Base-by-base conservation (phyloP, 1,140 invertebrate species). In the Choristoneura fumiferana region DNA sequence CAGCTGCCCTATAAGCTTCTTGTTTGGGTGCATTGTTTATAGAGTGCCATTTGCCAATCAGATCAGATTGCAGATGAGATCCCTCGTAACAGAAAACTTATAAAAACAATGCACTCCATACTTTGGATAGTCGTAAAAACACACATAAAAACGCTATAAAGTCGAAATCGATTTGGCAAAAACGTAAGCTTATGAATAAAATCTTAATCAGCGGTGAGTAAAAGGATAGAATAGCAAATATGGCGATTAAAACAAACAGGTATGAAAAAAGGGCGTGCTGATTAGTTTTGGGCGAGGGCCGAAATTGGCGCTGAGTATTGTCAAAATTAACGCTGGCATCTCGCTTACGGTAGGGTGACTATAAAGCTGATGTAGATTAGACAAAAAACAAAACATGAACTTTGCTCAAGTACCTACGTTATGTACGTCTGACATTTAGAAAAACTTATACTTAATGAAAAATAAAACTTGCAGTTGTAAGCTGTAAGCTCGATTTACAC, bases 101-200 rank as follows among this genome's bases (percentile, higher is more conserved):
- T 29, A 29, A 29, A 29, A 29, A 29, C 22, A 29, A 29, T 29
- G 22, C 22, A 29, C 2, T 29, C 22, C n/a, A n/a, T n/a, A 6
- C 6, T 2, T 29, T 29, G 22, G 6, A 29, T 29, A 6, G 6
- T 29, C 22, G 22, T 29, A 29, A 29, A 29, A 29, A 29, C 2
- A 29, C 2, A 29, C 6, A 29, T 12, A 49, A 49, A 49, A 49
- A 49, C n/a, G n/a, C n/a, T 53, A 34, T 53, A 12, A 35, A 33
- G 14, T 36, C 17, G n/a, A 35, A 54, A 54, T 54, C 17, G 35
- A 58, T 63, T 63, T 55, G 55, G 58, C 58, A 52, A 56, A 67
- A 69, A 65, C 64, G 72, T 69, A 66, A 66, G 63, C 29, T 69
- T 76, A 87, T 86, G 85, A 84, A 88, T 88, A 88, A 88, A 88